These are phyloP conservation scores for Amphibalanus amphitrite DNA, from an alignment of 1,140 invertebrate genomes.

Conservation along the genomic window DNA sequence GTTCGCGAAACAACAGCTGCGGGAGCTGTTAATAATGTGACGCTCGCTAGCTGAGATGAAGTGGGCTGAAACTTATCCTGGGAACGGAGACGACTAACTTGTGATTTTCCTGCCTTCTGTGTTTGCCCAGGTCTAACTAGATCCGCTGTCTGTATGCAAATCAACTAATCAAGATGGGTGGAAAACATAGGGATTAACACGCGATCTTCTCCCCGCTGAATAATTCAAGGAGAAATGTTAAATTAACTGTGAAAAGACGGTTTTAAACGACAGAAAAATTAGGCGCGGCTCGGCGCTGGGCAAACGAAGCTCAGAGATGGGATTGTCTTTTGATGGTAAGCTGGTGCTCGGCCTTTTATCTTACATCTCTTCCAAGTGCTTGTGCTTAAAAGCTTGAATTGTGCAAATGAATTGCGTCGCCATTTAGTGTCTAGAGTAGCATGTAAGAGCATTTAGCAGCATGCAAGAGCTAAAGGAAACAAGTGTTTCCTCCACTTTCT, in stretches of 20 bases:
- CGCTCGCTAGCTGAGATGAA: not conserved
- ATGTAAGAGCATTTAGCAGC: too few species aligned
- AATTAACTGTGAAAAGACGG: not conserved
- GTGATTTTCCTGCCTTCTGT: not conserved
- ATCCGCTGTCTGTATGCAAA: not conserved
- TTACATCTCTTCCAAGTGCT: too few species aligned
- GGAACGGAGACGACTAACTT: not conserved
- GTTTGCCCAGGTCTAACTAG: not conserved
- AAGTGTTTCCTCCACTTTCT: too few species aligned
- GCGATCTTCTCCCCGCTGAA: not conserved
- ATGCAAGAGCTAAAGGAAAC: too few species aligned
- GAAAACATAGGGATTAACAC: conserved; percentile 1
- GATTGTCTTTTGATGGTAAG: not conserved
- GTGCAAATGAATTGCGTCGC: too few species aligned
- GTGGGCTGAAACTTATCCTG: not conserved
- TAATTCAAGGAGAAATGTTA: not conserved
- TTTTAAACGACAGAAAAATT: not conserved
- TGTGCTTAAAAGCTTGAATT: too few species aligned
- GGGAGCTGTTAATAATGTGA: too few species aligned
- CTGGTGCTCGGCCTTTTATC: too few species aligned
- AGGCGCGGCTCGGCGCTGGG: not conserved
- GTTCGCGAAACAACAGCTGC: too few species aligned
- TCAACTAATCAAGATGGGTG: not conserved
- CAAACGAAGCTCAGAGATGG: not conserved
- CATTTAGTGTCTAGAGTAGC: too few species aligned